Evolutionary conservation across 2,113 vertebrate species (phyloP).

Genomic region (Vidua macroura): DNA sequence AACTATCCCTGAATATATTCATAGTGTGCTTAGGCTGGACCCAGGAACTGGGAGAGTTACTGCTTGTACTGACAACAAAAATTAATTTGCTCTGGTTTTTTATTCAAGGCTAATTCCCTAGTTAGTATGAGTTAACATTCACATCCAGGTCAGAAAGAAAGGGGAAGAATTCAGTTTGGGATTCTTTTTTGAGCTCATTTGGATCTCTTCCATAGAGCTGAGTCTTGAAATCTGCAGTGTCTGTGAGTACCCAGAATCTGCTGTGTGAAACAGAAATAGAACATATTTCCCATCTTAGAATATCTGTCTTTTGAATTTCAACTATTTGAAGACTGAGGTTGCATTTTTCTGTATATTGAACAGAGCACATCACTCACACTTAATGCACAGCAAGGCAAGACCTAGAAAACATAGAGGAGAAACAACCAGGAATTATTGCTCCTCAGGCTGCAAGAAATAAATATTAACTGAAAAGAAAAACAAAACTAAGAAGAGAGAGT

Average conservation of each 20-base stretch:
- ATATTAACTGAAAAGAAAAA: slow-evolving; percentile 23
- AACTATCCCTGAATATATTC: background rate
- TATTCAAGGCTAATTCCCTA: background rate
- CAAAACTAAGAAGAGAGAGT: background rate
- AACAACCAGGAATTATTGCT: slow-evolving; percentile 5
- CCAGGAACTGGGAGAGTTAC: background rate
- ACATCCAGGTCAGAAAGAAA: background rate
- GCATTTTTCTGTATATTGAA: background rate
- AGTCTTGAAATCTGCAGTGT: background rate
- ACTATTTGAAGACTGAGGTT: background rate
- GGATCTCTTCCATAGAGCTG: background rate
- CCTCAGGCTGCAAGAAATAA: slow-evolving; percentile 14
- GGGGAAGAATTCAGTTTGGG: background rate
- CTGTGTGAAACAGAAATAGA: background rate
- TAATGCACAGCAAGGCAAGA: background rate
- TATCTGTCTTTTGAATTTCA: background rate
- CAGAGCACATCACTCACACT: background rate
- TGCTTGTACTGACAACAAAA: background rate
- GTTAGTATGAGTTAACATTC: background rate
- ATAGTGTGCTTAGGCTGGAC: background rate
- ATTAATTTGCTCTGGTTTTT: background rate
- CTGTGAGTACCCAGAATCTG: background rate
- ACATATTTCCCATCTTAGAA: background rate
- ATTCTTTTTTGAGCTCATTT: background rate
- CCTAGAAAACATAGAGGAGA: background rate